Evolutionary conservation across 2,797 vertebrate species (phyloP).

Genomic region (Notolepis coatsorum): DNA sequence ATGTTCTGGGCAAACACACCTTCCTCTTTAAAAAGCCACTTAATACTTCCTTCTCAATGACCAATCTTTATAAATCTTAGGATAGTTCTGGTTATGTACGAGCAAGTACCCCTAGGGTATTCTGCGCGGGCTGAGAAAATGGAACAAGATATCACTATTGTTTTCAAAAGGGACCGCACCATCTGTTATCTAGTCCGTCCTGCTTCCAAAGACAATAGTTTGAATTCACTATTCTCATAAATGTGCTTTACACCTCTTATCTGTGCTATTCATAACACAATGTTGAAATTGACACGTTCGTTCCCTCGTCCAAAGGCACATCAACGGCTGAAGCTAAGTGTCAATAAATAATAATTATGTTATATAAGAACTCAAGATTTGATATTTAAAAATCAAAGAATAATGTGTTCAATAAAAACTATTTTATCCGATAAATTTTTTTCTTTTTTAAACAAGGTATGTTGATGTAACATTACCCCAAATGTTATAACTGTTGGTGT

Average conservation of each 20-base stretch:
- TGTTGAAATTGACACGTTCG: not conserved
- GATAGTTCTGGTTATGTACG: slow-evolving; percentile 2
- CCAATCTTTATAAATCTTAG: not conserved
- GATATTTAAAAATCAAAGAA: not conserved
- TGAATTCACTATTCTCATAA: not conserved
- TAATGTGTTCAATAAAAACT: slow-evolving; percentile 2
- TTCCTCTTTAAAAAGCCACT: slow-evolving; percentile 21
- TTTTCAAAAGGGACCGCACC: not conserved
- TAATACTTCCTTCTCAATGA: slow-evolving; percentile 8
- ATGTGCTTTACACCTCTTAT: not conserved
- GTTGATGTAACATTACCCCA: not conserved
- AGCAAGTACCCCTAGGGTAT: not conserved
- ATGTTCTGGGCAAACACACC: slow-evolving; percentile 26
- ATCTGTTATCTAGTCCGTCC: not conserved
- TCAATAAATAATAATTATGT: not conserved
- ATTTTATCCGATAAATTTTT: too few species aligned
- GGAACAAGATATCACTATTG: not conserved
- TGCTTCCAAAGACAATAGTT: not conserved
- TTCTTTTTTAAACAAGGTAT: not conserved
- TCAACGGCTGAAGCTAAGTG: not conserved
- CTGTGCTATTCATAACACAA: not conserved
- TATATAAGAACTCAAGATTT: not conserved
- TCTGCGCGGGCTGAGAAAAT: not conserved
- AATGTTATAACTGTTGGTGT: too few species aligned
- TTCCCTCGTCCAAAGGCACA: not conserved